A percentile compares a stretch with the other conserved stretches of the same genome.
These are phyloP conservation scores for Marcusenius ussheri DNA, from an alignment of 2,113 vertebrate genomes.

Conservation along the genomic window DNA sequence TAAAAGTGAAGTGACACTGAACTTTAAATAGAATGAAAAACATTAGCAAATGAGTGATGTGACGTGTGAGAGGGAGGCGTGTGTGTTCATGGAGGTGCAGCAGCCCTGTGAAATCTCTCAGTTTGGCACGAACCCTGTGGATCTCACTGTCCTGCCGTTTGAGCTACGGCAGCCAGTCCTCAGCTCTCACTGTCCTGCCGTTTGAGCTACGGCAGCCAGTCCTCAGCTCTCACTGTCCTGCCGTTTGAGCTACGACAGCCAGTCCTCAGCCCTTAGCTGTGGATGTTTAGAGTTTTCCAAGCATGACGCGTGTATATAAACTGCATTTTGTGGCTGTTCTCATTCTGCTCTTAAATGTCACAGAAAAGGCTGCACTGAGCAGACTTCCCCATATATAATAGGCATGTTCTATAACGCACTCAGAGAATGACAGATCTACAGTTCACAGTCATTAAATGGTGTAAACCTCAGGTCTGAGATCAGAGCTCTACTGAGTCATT, in stretches of 20 bases:
- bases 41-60: not conserved
- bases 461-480: not conserved
- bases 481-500: not conserved
- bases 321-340: not conserved
- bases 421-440: not conserved
- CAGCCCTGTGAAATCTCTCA: too few relatives aligned
- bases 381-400: not conserved
- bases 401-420: not conserved
- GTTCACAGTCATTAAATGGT: not conserved
- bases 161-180: not conserved
- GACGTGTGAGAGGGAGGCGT: not conserved
- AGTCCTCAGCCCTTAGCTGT: not conserved
- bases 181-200: not conserved
- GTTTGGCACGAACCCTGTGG: not conserved
- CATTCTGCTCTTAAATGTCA: not conserved
- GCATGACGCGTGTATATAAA: not conserved
- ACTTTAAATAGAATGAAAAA: not conserved
- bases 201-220: not conserved
- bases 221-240: not conserved
- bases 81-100: not conserved
- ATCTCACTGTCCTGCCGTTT: not conserved
- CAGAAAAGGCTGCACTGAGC: not conserved
- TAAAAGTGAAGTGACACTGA: not conserved
- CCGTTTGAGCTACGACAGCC: not conserved
- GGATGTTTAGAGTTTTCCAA: not conserved